A percentile compares a stretch with the other conserved stretches of the same genome.
These are phyloP conservation scores for Zoanthus solanderi DNA, from an alignment of 92 coral and sea anemone genomes.

Conservation along the genomic window DNA sequence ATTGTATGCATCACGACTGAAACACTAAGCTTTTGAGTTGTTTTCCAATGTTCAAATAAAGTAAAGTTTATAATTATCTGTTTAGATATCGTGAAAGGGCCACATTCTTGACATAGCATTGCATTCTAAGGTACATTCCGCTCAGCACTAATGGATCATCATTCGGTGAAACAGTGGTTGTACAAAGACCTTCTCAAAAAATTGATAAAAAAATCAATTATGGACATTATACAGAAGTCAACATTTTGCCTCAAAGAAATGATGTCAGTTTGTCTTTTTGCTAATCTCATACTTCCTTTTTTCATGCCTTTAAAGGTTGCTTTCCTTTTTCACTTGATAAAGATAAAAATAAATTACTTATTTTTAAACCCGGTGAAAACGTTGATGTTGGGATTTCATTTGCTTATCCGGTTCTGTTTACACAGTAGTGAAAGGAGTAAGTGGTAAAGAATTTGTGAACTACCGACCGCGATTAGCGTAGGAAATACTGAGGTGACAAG, in stretches of 20 bases:
- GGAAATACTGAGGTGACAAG: slow-evolving; percentile 53
- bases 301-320: not conserved
- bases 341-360: slow-evolving; percentile 5
- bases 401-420: slow-evolving; percentile 68
- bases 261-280: slow-evolving; percentile 35
- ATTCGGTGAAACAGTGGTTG: not conserved
- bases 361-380: slow-evolving; percentile 7
- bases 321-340: not conserved
- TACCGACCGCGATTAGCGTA: slow-evolving; percentile 46
- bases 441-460: slow-evolving; percentile 58
- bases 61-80: not conserved
- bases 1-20: not conserved
- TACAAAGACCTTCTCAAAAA: not conserved
- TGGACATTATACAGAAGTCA: not conserved
- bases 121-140: not conserved
- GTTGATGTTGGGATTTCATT: slow-evolving; percentile 67
- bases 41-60: not conserved
- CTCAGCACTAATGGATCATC: not conserved
- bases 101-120: slow-evolving; percentile 25
- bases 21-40: slow-evolving; percentile 4
- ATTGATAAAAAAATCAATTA: not conserved
- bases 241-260: not conserved
- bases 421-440: slow-evolving; percentile 58
- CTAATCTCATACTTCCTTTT: slow-evolving; percentile 31
- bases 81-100: not conserved